These are phyloP conservation scores for Drosophila rhopaloa DNA, from an alignment of 1,140 invertebrate species.

Conservation along the genomic window DNA sequence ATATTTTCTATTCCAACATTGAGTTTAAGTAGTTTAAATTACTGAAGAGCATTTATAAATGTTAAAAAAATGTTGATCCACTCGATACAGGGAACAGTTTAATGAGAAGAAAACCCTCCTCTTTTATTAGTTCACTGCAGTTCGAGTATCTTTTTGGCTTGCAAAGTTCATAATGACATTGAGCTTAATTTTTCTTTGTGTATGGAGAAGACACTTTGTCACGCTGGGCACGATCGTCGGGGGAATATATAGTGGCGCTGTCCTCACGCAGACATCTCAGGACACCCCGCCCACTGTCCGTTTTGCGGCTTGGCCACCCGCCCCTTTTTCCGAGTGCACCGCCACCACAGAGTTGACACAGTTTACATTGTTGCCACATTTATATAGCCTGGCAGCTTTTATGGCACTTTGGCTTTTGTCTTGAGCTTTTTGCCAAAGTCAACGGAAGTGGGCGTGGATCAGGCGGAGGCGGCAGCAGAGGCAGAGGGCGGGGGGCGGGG, in stretches of 20 bases:
- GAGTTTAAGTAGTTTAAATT: no score
- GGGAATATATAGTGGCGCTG: background rate
- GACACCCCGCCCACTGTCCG: conserved; percentile 38
- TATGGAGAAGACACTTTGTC: background rate
- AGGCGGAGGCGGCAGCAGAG: conserved; percentile 1
- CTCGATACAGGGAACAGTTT: no score
- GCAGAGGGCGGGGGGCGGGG: conserved; percentile 14
- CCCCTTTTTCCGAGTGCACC: conserved; percentile 2
- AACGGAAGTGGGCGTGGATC: conserved; percentile 32
- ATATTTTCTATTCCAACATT: background rate
- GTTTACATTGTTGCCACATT: conserved; percentile 82
- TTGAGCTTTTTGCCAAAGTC: conserved; percentile 68
- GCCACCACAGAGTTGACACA: conserved; percentile 69
- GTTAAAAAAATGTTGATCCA: no score
- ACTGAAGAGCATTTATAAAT: no score
- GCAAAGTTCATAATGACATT: no score
- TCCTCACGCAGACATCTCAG: conserved; percentile 19
- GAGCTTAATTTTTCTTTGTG: background rate
- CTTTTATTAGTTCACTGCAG: no score
- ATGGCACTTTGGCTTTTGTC: conserved; percentile 80
- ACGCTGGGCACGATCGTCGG: conserved; percentile 5
- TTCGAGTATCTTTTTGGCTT: no score
- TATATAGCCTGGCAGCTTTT: conserved; percentile 80
- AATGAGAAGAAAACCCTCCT: no score
- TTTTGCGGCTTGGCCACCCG: conserved; percentile 53